Conservation (phyloP, 1,140 invertebrate species). For the Matsumurasca onukii region DNA sequence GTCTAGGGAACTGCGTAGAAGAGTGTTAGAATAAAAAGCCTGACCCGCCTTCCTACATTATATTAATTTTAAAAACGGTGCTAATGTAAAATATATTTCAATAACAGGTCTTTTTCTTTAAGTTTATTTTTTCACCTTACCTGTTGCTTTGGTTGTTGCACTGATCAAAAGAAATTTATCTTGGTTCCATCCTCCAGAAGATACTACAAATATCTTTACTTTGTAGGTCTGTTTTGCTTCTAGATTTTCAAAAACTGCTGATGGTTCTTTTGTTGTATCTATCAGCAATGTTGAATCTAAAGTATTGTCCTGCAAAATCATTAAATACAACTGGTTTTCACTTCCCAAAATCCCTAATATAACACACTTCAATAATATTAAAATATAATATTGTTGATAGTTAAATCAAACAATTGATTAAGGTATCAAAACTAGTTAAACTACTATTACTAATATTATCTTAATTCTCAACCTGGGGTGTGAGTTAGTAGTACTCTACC, state of each 20-base stretch:
- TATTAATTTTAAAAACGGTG: too few relatives aligned
- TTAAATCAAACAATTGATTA: too few relatives aligned
- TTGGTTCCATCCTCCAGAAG: conserved; percentile 20
- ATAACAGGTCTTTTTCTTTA: too few relatives aligned
- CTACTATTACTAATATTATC: too few relatives aligned
- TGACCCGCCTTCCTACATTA: too few relatives aligned
- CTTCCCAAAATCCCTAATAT: too few relatives aligned
- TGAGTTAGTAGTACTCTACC: too few relatives aligned
- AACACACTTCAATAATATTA: not conserved
- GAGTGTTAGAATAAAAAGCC: too few relatives aligned
- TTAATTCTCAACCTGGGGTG: too few relatives aligned
- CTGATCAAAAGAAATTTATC: conserved; percentile 13
- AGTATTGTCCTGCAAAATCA: not conserved
- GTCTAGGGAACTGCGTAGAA: too few relatives aligned
- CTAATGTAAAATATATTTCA: too few relatives aligned
- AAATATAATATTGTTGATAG: not conserved
- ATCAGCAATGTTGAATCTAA: not conserved
- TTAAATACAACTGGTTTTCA: not conserved
- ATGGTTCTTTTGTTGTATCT: conserved; percentile 3
- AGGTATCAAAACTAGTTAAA: too few relatives aligned
- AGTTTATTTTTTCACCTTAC: conserved; percentile 17
- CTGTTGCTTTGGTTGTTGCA: conserved; percentile 14
- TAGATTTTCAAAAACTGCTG: conserved; percentile 10
- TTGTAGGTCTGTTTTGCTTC: not conserved
- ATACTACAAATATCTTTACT: conserved; percentile 13